Conservation (phyloP, 2,113 vertebrate genomes). For the Chlamydotis undulata region DNA sequence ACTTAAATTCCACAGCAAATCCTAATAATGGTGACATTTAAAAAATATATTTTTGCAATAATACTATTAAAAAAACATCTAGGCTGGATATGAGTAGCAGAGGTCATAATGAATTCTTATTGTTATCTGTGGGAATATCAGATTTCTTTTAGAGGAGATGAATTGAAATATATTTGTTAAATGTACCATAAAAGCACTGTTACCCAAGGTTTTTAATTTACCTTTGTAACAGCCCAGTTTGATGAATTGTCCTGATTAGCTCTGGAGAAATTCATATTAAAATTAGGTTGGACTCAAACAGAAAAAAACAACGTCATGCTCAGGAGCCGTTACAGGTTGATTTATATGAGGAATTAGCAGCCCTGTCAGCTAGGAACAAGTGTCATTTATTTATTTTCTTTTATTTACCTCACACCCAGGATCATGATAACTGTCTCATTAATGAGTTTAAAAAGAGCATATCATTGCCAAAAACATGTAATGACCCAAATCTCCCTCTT, state of each 20-base stretch:
- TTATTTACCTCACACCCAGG: background rate
- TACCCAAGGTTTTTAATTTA: constrained; percentile 20
- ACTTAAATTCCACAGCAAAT: background rate
- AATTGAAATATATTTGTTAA: constrained; percentile 46
- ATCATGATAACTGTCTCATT: background rate
- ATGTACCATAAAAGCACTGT: constrained; percentile 31
- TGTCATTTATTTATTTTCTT: background rate
- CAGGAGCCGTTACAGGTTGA: background rate
- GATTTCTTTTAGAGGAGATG: background rate
- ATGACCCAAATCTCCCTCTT: background rate
- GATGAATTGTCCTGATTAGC: constrained; percentile 24
- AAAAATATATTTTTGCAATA: constrained; percentile 1
- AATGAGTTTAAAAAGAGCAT: background rate
- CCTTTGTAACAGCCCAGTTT: background rate
- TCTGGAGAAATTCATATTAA: background rate
- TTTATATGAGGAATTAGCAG: background rate
- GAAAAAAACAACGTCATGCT: background rate
- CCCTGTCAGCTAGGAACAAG: background rate
- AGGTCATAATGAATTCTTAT: background rate
- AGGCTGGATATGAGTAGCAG: background rate
- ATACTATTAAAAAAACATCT: background rate
- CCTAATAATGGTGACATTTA: background rate
- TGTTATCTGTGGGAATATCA: background rate
- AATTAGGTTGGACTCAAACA: background rate
- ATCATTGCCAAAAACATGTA: background rate